These are phyloP conservation scores for Xylocopa sonorina DNA, from an alignment of 1,140 invertebrate genomes.

Conservation along the genomic window DNA sequence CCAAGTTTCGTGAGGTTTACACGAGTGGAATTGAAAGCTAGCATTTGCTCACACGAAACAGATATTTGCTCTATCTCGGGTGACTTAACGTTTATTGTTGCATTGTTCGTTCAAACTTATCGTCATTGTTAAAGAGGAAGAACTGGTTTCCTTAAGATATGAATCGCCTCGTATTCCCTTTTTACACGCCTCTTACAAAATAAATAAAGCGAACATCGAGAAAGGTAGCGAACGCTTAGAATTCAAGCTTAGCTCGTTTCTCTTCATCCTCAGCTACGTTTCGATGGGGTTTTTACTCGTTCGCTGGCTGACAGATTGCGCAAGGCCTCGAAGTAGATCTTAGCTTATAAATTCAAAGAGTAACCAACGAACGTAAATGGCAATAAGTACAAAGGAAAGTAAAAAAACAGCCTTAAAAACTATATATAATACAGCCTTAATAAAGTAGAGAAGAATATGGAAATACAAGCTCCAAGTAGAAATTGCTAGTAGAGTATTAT, in stretches of 20 bases:
- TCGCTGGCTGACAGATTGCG: background rate
- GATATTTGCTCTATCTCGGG: background rate
- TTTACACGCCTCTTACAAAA: background rate
- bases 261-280: background rate
- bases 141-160: background rate
- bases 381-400: background rate
- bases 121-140: background rate
- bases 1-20: too few species aligned
- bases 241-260: background rate
- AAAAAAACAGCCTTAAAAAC: background rate
- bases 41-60: background rate
- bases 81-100: background rate
- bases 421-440: too few species aligned
- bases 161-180: background rate
- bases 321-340: slow-evolving; percentile 19
- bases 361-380: too few species aligned
- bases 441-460: background rate
- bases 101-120: background rate
- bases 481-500: background rate
- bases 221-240: background rate
- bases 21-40: background rate
- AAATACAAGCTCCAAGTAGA: background rate
- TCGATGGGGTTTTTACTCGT: slow-evolving; percentile 26
- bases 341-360: background rate
- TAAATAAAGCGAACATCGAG: background rate